Conservation (phyloP, 1,140 invertebrate species). For the Drosophila simulans region DNA sequence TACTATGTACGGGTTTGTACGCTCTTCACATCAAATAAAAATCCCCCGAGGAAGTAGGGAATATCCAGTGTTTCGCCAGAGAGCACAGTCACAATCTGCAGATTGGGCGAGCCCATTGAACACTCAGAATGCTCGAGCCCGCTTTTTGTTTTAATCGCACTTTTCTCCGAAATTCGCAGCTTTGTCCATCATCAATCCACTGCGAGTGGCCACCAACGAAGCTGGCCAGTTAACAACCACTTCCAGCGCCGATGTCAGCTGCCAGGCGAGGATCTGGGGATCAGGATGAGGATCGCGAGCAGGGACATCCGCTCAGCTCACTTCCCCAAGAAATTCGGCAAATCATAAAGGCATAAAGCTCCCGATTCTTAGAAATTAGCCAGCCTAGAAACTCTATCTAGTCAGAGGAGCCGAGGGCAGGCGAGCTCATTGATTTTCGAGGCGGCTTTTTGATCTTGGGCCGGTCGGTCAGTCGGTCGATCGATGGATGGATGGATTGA, state of each 20-base stretch:
- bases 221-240: constrained; percentile 29
- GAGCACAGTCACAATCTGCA: constrained; percentile 6
- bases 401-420: constrained; percentile 52
- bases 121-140: constrained; percentile 24
- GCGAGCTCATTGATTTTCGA: constrained; percentile 68
- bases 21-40: neutral
- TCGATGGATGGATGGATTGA: constrained; percentile 41
- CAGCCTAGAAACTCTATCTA: constrained; percentile 81
- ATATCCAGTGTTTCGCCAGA: neutral
- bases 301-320: constrained; percentile 60
- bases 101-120: constrained; percentile 44
- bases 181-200: constrained; percentile 39
- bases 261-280: constrained; percentile 25
- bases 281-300: constrained; percentile 1
- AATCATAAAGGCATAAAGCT: constrained; percentile 63
- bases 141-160: constrained; percentile 40
- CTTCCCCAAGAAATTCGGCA: constrained; percentile 69
- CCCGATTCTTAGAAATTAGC: constrained; percentile 71
- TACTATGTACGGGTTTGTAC: too few relatives aligned
- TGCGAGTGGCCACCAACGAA: constrained; percentile 65
- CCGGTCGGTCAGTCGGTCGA: constrained; percentile 24
- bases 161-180: constrained; percentile 51
- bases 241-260: constrained; percentile 53
- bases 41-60: neutral
- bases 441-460: constrained; percentile 75